Base-by-base conservation (phyloP, 1,140 invertebrate genomes). In the Ridgeia piscesae region DNA sequence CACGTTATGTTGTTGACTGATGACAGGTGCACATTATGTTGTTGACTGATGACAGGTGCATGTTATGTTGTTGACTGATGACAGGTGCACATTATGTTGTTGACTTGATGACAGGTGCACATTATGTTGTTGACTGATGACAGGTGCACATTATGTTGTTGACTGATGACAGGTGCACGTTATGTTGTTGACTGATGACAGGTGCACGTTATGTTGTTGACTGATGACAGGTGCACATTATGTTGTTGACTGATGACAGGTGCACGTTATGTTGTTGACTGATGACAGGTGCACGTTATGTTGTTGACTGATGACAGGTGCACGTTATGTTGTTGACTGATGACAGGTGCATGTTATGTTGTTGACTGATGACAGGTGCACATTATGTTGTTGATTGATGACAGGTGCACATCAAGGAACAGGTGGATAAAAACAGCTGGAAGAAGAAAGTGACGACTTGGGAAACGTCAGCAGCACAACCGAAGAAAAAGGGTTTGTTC, bases 61-160 rank as follows among this genome's bases (percentile, higher is more conserved):
- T n/a, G 17, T 77, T 21, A 77, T 77, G 58, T 77, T 17, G 11
- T 77, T 77, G 4, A 77, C 17, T 27, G 31, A 34, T 92, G 58
- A 31, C 35, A 93, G 92, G 92, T 93, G 17, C 91, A 91, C 89
- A 92, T 93, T n/a, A 92, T n/a, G n/a, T n/a, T n/a, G n/a, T n/a
- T n/a, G n/a, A n/a, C n/a, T n/a, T n/a, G n/a, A n/a, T n/a, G n/a
- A n/a, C n/a, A n/a, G n/a, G n/a, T n/a, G n/a, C n/a, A n/a, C n/a
- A 31, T 77, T 21, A 77, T 77, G 58, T 77, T 17, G 11, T 77
- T 77, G 4, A 77, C 17, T 27, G 31, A 34, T 92, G 58, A 31
- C 35, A 93, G 92, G 92, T 93, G 17, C 91, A 91, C 89, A 92
- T 93, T n/a, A 92, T 77, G 58, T 77, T 17, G 11, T 77, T 77